Conservation (phyloP, 2,888 invertebrate species). For the Malthinus seriepunctatus region DNA sequence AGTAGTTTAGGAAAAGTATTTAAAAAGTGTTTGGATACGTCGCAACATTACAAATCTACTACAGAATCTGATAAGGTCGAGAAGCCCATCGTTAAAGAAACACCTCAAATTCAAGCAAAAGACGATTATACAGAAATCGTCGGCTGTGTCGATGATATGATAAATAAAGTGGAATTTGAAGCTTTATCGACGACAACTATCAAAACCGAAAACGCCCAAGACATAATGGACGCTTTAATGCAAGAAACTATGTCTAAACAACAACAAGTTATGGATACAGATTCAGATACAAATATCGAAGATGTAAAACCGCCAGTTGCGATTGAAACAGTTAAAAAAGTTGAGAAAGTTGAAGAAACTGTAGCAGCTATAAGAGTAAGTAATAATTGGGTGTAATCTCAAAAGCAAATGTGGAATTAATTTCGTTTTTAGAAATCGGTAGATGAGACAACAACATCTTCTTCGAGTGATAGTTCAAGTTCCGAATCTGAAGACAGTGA, state of each 20-base stretch:
- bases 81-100: not conserved
- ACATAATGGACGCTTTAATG: conserved; percentile 57
- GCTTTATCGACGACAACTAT: conserved; percentile 7
- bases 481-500: conserved; percentile 58
- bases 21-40: conserved; percentile 58
- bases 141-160: conserved; percentile 36
- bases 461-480: conserved; percentile 59
- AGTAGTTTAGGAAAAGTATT: conserved; percentile 64
- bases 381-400: not conserved
- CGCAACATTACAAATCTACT: conserved; percentile 17
- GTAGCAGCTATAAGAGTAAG: conserved; percentile 38
- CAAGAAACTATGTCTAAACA: conserved; percentile 53
- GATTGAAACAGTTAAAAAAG: not conserved
- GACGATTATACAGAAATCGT: conserved; percentile 19
- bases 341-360: conserved; percentile 19
- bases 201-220: conserved; percentile 46
- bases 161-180: conserved; percentile 30
- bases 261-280: conserved; percentile 36
- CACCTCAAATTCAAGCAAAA: conserved; percentile 1
- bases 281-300: conserved; percentile 41
- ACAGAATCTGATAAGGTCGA: conserved; percentile 1
- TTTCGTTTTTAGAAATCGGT: conserved; percentile 35
- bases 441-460: conserved; percentile 55
- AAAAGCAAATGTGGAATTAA: not conserved
- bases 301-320: conserved; percentile 5